phyloP scores from a whole-genome alignment of 2,888 invertebrate species.

The Leucoma salicis region DNA sequence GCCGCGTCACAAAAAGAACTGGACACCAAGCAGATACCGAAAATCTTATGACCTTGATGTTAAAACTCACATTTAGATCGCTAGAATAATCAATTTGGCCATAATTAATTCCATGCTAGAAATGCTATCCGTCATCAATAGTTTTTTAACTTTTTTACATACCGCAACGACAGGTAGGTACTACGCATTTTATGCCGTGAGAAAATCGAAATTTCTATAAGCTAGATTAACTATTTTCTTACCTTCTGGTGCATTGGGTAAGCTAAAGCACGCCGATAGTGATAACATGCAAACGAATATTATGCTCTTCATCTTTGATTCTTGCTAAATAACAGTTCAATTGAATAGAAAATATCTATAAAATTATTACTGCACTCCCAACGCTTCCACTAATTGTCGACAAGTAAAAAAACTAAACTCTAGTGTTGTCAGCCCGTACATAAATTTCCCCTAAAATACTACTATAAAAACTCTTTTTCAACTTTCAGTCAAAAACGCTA shows the following conservation, averaged over 20 bases:
- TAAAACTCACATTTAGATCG: neutral
- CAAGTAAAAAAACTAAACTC: conserved; percentile 21
- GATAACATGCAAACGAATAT: conserved; percentile 64
- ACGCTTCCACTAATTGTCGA: conserved; percentile 37
- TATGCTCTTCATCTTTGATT: conserved; percentile 58
- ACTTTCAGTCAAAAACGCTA: too few species aligned
- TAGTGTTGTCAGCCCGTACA: too few species aligned
- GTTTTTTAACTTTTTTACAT: neutral
- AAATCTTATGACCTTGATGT: conserved; percentile 25
- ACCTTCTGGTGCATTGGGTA: conserved; percentile 44
- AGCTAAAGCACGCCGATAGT: conserved; percentile 54
- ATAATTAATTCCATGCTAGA: too few species aligned
- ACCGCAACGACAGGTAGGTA: conserved; percentile 13
- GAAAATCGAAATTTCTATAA: conserved; percentile 46
- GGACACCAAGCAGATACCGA: conserved; percentile 13
- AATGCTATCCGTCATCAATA: neutral
- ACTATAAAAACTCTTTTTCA: too few species aligned
- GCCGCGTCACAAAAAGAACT: conserved; percentile 28
- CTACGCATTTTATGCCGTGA: conserved; percentile 45
- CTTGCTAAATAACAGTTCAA: conserved; percentile 29
- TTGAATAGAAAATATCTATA: conserved; percentile 16
- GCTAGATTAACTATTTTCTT: conserved; percentile 28
- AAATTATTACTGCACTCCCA: conserved; percentile 21
- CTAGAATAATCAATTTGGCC: neutral
- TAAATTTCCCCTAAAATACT: too few species aligned